Evolutionary conservation across 2,888 invertebrate species (phyloP).

Genomic region (Drosophila kuntzei): DNA sequence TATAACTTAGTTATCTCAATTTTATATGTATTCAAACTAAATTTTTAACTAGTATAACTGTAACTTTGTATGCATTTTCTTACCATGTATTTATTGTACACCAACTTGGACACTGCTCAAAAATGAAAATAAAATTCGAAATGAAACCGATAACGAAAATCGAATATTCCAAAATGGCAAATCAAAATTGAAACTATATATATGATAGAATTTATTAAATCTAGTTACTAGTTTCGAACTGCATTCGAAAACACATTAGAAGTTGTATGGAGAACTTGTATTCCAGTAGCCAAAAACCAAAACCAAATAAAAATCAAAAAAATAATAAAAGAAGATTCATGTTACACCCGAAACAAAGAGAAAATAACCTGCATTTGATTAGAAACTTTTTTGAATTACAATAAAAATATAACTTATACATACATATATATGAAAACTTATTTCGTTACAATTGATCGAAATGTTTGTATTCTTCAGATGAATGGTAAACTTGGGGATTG

Average conservation of each 20-base stretch:
- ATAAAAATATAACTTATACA: slow-evolving; percentile 29
- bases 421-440: slow-evolving; percentile 8
- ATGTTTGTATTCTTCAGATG: background rate
- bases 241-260: slow-evolving; percentile 40
- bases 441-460: background rate
- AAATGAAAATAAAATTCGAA: slow-evolving; percentile 17
- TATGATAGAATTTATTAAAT: slow-evolving; percentile 52
- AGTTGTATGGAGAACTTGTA: slow-evolving; percentile 58
- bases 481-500: background rate
- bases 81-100: slow-evolving; percentile 72
- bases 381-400: slow-evolving; percentile 32
- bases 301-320: slow-evolving; percentile 10
- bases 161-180: slow-evolving; percentile 45
- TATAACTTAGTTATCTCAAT: slow-evolving; percentile 77
- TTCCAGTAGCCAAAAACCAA: slow-evolving; percentile 54
- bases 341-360: slow-evolving; percentile 21
- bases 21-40: slow-evolving; percentile 70
- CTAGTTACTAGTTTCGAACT: slow-evolving; percentile 59
- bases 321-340: slow-evolving; percentile 9
- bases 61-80: slow-evolving; percentile 80
- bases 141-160: slow-evolving; percentile 36
- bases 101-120: slow-evolving; percentile 61
- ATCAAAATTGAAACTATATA: slow-evolving; percentile 38
- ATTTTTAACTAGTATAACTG: slow-evolving; percentile 79
- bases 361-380: slow-evolving; percentile 26